Conservation (phyloP, 2,113 vertebrate genomes). For the Siphamia tubifer region DNA sequence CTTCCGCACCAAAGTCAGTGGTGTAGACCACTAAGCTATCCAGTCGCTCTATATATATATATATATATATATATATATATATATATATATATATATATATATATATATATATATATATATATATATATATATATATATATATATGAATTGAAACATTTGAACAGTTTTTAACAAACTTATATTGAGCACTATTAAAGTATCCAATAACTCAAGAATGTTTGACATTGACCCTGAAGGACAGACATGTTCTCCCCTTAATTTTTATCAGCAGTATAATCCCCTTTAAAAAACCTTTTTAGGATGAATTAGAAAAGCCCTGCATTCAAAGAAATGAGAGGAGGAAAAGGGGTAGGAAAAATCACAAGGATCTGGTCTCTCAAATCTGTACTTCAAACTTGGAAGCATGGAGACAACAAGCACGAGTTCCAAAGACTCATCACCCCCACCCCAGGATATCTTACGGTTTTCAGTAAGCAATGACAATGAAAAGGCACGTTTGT, state of each 20-base stretch:
- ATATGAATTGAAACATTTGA: no score
- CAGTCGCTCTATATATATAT: no score
- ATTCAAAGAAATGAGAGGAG: conserved; percentile 76
- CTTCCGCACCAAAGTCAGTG: no score
- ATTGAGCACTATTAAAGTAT: conserved; percentile 24
- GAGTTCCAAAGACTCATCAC: no score
- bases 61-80: no score
- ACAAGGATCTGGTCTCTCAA: conserved; percentile 78
- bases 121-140: no score
- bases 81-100: no score
- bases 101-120: no score
- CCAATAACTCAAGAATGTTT: conserved; percentile 69
- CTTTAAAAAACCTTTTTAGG: conserved; percentile 79
- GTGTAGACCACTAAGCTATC: no score
- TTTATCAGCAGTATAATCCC: conserved; percentile 76
- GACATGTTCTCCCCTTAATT: conserved; percentile 75
- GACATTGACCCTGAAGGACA: conserved; percentile 73
- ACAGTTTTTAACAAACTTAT: conserved; percentile 3
- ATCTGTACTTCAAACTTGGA: conserved; percentile 65
- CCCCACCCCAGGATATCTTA: no score
- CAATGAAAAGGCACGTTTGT: no score
- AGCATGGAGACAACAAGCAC: conserved; percentile 21
- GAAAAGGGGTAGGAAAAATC: conserved; percentile 71
- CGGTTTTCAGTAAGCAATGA: no score
- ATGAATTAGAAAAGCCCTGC: conserved; percentile 79